Base-by-base conservation (phyloP, 2,113 vertebrate genomes). In the Sinosuthora webbiana region DNA sequence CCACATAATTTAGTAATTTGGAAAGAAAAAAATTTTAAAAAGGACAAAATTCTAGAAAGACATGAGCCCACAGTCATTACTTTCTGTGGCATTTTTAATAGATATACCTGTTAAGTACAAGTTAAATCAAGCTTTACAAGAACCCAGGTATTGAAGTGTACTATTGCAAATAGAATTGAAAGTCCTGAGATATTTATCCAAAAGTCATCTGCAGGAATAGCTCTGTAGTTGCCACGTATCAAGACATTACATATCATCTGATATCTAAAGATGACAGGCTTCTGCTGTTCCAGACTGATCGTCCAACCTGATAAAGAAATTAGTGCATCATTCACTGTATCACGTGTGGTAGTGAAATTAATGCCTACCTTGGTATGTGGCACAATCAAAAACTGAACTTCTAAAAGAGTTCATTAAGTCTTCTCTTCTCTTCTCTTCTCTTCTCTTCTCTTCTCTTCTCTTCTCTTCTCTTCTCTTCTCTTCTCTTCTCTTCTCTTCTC, bases 21-120 rank as follows among this genome's bases (percentile, higher is more conserved):
- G 9, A 2, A 4, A 1, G 5, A n/a, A 39, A 64, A 27, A 9
- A 1, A 5, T 18, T 30, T 35, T 0, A 11, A 28, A 31, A 30
- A 31, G 5, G 5, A 16, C 15, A 23, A 33, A 11, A 23, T 63
- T 94, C 70, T 45, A 27, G 41, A 74, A 75, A 87, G 9, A 21
- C 7, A 1, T 17, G 8, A 56, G 6, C 28, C 18, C n/a, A 16
- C 6, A 11, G 11, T 42, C 11, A 53, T 39, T 77, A 27, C 1
- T 55, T 77, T 44, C 27, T 82, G 10, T 17, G 20, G 2, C 7
- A 41, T 70, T 93, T 82, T 62, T 0, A 64, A 67, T 57, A 76
- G 78, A 52, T 5, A 19, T 15, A 31, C 2, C 1, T 39, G 8
- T 10, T 55, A 53, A 67, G 10, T 70, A 25, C 12, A 68, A 79